These are phyloP conservation scores for Mystacides longicornis DNA, from an alignment of 2,888 invertebrate species.

Conservation along the genomic window DNA sequence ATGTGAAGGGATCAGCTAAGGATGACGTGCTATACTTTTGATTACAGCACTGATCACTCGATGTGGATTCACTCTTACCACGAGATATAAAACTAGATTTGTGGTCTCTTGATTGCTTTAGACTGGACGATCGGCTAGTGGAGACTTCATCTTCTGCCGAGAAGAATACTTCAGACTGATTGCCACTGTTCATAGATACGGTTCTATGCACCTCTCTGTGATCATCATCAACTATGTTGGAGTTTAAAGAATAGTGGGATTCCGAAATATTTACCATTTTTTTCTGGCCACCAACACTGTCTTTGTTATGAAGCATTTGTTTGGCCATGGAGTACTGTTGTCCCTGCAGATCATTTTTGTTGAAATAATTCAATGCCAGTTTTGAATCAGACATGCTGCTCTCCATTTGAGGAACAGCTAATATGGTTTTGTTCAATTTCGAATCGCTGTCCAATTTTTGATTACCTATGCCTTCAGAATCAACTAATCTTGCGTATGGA, in stretches of 20 bases:
- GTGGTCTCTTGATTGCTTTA: slow-evolving; percentile 55
- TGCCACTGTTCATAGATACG: slow-evolving; percentile 81
- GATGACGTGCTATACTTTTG: slow-evolving; percentile 24
- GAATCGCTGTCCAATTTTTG: slow-evolving; percentile 67
- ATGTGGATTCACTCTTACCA: slow-evolving; percentile 52
- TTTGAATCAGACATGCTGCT: slow-evolving; percentile 83
- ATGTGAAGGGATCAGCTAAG: slow-evolving; percentile 17
- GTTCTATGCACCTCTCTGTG: slow-evolving; percentile 69
- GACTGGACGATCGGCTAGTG: slow-evolving; percentile 60
- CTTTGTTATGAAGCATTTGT: slow-evolving; percentile 39
- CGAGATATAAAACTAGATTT: slow-evolving; percentile 39
- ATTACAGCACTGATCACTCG: slow-evolving; percentile 28
- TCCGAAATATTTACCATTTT: slow-evolving; percentile 55
- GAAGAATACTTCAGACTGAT: slow-evolving; percentile 86
- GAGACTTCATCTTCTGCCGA: slow-evolving; percentile 87
- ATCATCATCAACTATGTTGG: slow-evolving; percentile 49
- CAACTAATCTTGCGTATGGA: slow-evolving; percentile 73
- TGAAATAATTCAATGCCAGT: slow-evolving; percentile 69
- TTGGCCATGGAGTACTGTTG: slow-evolving; percentile 26
- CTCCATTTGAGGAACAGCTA: slow-evolving; percentile 56
- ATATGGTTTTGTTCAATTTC: slow-evolving; percentile 52
- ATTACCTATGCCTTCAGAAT: slow-evolving; percentile 48
- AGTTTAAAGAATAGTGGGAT: slow-evolving; percentile 59
- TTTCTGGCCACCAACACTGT: slow-evolving; percentile 32
- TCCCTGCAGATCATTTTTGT: slow-evolving; percentile 42